A percentile compares a stretch with the other conserved stretches of the same genome.
phyloP scores from a whole-genome alignment of 1,140 invertebrate species.

The Myzus persicae region DNA sequence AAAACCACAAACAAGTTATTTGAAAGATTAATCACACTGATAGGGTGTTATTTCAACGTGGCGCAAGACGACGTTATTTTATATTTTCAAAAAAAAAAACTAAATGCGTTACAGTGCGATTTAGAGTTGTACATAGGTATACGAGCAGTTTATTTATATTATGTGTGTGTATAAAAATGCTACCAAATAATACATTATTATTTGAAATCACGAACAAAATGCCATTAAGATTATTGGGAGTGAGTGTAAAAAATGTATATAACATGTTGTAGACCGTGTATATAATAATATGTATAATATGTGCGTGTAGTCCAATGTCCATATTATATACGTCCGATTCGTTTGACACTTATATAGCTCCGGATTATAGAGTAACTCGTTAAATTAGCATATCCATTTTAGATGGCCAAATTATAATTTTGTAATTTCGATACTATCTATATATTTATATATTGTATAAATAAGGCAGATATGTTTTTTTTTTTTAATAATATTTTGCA shows the following conservation, averaged over 20 bases:
- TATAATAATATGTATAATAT: neutral
- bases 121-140: neutral
- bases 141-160: neutral
- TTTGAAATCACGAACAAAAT: conserved; percentile 3
- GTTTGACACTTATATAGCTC: conserved; percentile 30
- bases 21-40: neutral
- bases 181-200: conserved; percentile 19
- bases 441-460: conserved; percentile 25
- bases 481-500: neutral
- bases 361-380: conserved; percentile 7
- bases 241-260: neutral
- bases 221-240: neutral
- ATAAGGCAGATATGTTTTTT: conserved; percentile 5
- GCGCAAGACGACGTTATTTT: conserved; percentile 7
- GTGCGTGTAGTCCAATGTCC: neutral
- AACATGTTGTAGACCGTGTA: neutral
- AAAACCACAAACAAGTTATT: conserved; percentile 12
- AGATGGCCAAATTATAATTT: conserved; percentile 46
- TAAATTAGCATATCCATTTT: conserved; percentile 39
- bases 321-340: conserved; percentile 26
- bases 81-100: neutral
- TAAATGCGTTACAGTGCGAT: neutral
- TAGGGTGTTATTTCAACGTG: conserved; percentile 5
- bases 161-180: neutral
- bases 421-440: conserved; percentile 12